Conservation (phyloP, 2,113 vertebrate species). For the Proterorhinus semilunaris region DNA sequence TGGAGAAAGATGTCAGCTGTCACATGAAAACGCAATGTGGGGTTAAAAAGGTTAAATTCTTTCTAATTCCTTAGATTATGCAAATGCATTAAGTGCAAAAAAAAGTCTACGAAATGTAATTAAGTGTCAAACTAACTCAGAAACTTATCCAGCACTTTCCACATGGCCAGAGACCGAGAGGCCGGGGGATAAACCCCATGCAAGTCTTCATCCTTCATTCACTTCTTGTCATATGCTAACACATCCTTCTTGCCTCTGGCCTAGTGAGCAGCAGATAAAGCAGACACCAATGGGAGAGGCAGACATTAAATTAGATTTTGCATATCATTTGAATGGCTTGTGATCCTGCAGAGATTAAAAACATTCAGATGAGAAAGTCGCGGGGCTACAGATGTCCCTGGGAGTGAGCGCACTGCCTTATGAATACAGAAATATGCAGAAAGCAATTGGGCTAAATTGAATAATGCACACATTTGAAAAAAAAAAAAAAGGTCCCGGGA, state of each 20-base stretch:
- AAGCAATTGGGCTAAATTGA: slow-evolving; percentile 43
- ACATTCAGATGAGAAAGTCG: slow-evolving; percentile 60
- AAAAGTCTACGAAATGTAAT: not conserved
- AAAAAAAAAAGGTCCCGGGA: slow-evolving; percentile 14
- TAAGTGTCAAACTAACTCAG: not conserved
- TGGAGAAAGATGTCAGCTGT: not conserved
- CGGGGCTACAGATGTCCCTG: slow-evolving; percentile 37
- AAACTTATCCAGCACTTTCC: slow-evolving; percentile 12
- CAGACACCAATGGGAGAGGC: slow-evolving; percentile 42
- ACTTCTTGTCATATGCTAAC: slow-evolving; percentile 29
- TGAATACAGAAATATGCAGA: slow-evolving; percentile 52
- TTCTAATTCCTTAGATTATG: slow-evolving; percentile 21
- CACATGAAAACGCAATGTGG: not conserved
- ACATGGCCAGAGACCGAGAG: slow-evolving; percentile 10
- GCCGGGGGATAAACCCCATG: slow-evolving; percentile 9
- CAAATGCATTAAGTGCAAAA: not conserved
- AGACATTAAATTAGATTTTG: slow-evolving; percentile 55
- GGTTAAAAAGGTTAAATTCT: not conserved
- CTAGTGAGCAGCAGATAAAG: slow-evolving; percentile 49
- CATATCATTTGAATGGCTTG: slow-evolving; percentile 56
- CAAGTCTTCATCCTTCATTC: slow-evolving; percentile 22
- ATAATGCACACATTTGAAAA: slow-evolving; percentile 41
- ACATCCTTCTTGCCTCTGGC: slow-evolving; percentile 52
- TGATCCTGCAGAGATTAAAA: slow-evolving; percentile 67
- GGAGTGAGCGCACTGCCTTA: slow-evolving; percentile 37